Evolutionary conservation across 2,797 vertebrate genomes (phyloP).

Genomic region (Spinus olivaceus): DNA sequence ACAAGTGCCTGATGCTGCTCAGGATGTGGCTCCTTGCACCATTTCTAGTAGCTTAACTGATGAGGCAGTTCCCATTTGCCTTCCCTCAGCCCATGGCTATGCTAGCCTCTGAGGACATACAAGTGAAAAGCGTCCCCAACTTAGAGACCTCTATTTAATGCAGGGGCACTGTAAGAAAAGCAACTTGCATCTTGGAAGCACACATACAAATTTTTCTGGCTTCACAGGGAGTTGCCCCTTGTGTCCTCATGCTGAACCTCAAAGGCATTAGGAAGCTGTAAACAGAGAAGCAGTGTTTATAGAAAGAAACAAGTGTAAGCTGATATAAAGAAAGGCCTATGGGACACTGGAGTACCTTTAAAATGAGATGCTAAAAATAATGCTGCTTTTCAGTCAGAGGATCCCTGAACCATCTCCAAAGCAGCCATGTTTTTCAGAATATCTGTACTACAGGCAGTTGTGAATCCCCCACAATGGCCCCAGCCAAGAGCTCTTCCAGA

Average conservation of each 20-base stretch:
- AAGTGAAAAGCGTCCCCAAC: not conserved
- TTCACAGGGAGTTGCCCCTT: not conserved
- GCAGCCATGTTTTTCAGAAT: not conserved
- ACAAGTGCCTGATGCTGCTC: accelerated
- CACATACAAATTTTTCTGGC: not conserved
- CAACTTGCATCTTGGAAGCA: accelerated
- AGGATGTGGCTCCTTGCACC: not conserved
- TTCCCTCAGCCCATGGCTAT: not conserved
- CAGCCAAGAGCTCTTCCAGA: not conserved
- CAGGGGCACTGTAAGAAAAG: not conserved
- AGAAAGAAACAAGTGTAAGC: not conserved
- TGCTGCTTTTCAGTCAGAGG: not conserved
- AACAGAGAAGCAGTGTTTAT: not conserved
- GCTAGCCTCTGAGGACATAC: too few relatives aligned
- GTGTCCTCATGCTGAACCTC: not conserved
- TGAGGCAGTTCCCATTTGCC: not conserved
- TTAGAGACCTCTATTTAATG: not conserved
- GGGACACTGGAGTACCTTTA: not conserved
- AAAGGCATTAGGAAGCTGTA: not conserved
- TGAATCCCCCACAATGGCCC: not conserved
- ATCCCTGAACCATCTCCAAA: not conserved
- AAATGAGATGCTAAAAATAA: not conserved
- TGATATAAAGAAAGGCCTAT: not conserved
- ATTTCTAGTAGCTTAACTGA: not conserved
- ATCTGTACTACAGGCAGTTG: not conserved